Evolutionary conservation across 1,140 invertebrate genomes (phyloP), one percentile per base, ranked within the genome.

Genomic region (Sweltsa coloradensis): DNA sequence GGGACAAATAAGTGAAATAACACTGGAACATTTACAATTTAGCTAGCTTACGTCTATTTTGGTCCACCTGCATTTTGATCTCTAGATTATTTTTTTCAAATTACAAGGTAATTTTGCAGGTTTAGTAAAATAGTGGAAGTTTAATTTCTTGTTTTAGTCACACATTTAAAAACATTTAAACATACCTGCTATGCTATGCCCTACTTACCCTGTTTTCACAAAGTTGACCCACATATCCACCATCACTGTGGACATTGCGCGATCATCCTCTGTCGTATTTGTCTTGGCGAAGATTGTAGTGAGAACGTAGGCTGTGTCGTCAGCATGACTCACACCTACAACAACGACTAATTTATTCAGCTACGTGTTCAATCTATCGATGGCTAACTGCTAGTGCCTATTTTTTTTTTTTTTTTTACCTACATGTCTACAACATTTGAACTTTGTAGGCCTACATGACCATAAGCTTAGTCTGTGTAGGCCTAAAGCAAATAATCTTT

Each of bases 191-290:
- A n/a, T n/a, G 44, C 44, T 26, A 37, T 24, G 18, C 14, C 39
- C 26, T 50, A 53, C 57, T 66, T 63, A 79, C 76, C 73, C 71
- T 26, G 68, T 68, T 23, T 54, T 66, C 2, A 68, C 69, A 57
- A 72, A 75, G 24, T 64, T 70, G 53, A 67, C 61, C 51, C 76
- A 65, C 56, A 78, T 65, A 21, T 73, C 63, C 0, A 75, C 53
- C 31, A 79, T 59, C 1, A 61, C 45, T 34, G 69, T 60, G 24
- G 68, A 66, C 67, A 79, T 77, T 22, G 63, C 51, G 14, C 56
- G 51, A 50, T 77, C 74, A 7, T 67, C 54, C 3, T 55, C 16
- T 25, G 54, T 65, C 14, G 55, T 59, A n/a, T 51, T 60, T 21
- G 60, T 47, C 50, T 65, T 52, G 27, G 62, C 41, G 27, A 56